Evolutionary conservation across 1,140 invertebrate genomes (phyloP).

Genomic region (Pogonus chalceus): DNA sequence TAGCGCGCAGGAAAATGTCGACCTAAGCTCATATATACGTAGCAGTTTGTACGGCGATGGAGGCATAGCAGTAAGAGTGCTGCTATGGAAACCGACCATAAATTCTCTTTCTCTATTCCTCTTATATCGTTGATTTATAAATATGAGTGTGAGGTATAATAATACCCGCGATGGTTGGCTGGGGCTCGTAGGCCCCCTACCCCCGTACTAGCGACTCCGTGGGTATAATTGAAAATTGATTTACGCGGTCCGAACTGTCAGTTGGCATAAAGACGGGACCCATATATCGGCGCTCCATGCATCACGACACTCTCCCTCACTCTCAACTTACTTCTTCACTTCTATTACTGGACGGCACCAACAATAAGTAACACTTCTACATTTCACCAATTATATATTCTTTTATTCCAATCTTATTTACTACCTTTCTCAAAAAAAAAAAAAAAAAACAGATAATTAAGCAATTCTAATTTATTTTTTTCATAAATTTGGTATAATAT

Average conservation of each 20-base stretch:
- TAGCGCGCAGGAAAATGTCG: constrained; percentile 38
- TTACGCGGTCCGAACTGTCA: constrained; percentile 39
- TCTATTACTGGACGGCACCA: not conserved
- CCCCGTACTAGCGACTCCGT: no score
- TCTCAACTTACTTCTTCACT: not conserved
- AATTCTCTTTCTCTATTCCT: constrained; percentile 37
- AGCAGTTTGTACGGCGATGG: constrained; percentile 35
- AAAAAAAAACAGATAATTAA: no score
- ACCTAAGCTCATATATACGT: constrained; percentile 41
- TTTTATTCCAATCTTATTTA: no score
- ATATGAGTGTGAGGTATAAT: constrained; percentile 43
- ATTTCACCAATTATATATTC: no score
- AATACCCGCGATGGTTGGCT: no score
- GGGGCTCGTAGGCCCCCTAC: constrained; percentile 6
- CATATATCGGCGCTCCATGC: not conserved
- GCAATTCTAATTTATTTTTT: no score
- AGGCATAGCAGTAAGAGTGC: constrained; percentile 19
- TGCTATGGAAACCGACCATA: constrained; percentile 38
- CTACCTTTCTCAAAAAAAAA: no score
- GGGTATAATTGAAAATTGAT: constrained; percentile 43
- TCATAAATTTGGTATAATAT: no score
- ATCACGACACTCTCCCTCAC: not conserved
- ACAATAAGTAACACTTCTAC: not conserved
- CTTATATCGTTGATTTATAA: constrained; percentile 45
- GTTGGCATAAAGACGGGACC: constrained; percentile 32